These are phyloP conservation scores for Argentina silus DNA, from an alignment of 2,797 vertebrate genomes.

Conservation along the genomic window DNA sequence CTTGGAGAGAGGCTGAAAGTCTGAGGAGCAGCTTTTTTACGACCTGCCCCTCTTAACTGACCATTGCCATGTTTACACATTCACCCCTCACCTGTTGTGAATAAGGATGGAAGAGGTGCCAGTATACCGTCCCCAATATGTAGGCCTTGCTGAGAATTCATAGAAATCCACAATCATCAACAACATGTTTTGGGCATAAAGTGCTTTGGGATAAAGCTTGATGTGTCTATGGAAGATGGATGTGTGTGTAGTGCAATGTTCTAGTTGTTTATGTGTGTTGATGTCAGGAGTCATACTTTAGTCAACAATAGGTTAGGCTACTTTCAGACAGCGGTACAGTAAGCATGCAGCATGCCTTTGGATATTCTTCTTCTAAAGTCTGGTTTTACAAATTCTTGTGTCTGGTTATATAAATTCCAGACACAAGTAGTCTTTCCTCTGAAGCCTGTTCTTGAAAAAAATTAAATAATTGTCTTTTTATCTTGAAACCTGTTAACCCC, in stretches of 20 bases:
- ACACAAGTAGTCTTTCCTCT: not conserved
- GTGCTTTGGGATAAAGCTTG: no score
- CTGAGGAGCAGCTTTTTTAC: not conserved
- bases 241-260: not conserved
- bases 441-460: slow-evolving; percentile 5
- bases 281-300: not conserved
- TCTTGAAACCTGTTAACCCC: not conserved
- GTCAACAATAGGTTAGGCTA: no score
- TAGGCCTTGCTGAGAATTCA: no score
- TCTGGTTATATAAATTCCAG: not conserved
- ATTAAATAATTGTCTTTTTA: not conserved
- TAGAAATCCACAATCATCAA: no score
- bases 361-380: slow-evolving; percentile 22
- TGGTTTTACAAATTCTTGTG: slow-evolving; percentile 40
- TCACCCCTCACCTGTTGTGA: no score
- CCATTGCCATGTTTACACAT: no score
- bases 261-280: not conserved
- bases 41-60: not conserved
- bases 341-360: not conserved
- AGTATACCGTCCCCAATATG: no score
- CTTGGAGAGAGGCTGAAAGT: not conserved
- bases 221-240: no score
- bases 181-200: no score
- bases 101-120: no score
- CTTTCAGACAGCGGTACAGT: no score